A percentile compares a stretch with the other conserved stretches of the same genome.
Conservation (phyloP, 1,140 invertebrate species). For the Ectropis grisescens region DNA sequence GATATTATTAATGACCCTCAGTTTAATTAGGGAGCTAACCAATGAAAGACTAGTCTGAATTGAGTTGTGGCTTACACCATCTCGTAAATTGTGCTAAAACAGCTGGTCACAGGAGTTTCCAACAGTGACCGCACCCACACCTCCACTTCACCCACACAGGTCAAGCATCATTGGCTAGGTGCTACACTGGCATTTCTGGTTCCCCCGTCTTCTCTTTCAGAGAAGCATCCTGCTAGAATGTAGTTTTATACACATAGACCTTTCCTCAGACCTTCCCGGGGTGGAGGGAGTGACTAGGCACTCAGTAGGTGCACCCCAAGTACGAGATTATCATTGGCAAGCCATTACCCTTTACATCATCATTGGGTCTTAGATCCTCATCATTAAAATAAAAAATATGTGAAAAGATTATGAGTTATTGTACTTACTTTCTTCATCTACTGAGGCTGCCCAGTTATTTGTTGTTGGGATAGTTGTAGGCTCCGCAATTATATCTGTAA, state of each 20-base stretch:
- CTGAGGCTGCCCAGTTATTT: constrained; percentile 61
- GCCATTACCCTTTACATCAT: constrained; percentile 59
- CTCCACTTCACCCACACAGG: constrained; percentile 34
- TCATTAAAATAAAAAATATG: constrained; percentile 3
- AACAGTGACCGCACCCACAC: constrained; percentile 33
- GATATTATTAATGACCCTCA: constrained; percentile 37
- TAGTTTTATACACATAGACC: constrained; percentile 42
- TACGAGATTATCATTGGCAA: constrained; percentile 69
- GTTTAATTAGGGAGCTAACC: constrained; percentile 44
- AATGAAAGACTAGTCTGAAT: constrained; percentile 72
- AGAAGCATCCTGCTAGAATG: constrained; percentile 66
- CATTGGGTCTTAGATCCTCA: constrained; percentile 38
- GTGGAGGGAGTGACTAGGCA: constrained; percentile 44
- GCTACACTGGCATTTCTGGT: constrained; percentile 56
- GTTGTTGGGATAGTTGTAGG: constrained; percentile 51
- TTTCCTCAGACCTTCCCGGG: constrained; percentile 71
- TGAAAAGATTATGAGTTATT: no score
- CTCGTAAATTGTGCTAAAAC: constrained; percentile 69
- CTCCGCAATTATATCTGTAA: constrained; percentile 64
- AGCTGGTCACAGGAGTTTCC: constrained; percentile 64
- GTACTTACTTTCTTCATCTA: constrained; percentile 64
- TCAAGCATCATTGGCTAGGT: constrained; percentile 36
- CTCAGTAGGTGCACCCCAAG: constrained; percentile 60
- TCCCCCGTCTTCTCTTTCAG: constrained; percentile 55
- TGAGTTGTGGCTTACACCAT: constrained; percentile 64